Evolutionary conservation across 2,888 invertebrate species (phyloP), one percentile per base, ranked within the genome.

Genomic region (Eupelmus urozonus): DNA sequence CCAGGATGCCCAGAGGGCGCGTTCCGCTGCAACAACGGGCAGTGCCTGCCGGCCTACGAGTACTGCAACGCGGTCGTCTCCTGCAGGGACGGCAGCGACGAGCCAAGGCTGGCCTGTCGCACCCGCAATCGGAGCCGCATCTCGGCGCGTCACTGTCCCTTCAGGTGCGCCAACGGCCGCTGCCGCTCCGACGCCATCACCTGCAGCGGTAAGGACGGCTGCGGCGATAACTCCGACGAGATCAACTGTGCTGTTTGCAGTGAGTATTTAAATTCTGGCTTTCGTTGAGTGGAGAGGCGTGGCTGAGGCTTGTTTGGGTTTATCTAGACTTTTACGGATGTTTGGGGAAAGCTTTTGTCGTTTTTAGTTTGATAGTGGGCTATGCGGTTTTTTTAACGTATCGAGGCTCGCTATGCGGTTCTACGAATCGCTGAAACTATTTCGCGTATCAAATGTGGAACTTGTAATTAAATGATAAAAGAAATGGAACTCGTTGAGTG

Each of bases 151-250:
- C 93, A 93, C 86, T 97, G 97, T 86, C 97, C 97, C 51, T 93
- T 96, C 88, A 92, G 95, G 45, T 97, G 97, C 90, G 94, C 93
- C 80, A 97, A 97, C 89, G 96, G 96, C 1, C 92, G 96, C 77
- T 97, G 97, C 89, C 92, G 97, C 75, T 96, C 96, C 65, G 95
- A 96, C 76, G 97, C 97, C 0, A 96, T 97, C 80, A 94, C 96
- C 2, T 97, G 97, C 90, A 96, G 96, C 16, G 97, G 97, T 29
- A 92, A 95, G 53, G 97, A 97, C 88, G 97, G 97, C 23, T 97
- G 97, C 86, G 97, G 97, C 7, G 97, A 97, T 91, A 95, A 95
- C 83, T 95, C 95, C 57, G 97, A 97, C 87, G 97, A 97, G 90
- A 93, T 93, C 80, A 93, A 94, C 80, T 97, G 97, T 90, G 92